phyloP scores from a whole-genome alignment of 2,797 vertebrate species.

The Ptychadena robeensis region DNA sequence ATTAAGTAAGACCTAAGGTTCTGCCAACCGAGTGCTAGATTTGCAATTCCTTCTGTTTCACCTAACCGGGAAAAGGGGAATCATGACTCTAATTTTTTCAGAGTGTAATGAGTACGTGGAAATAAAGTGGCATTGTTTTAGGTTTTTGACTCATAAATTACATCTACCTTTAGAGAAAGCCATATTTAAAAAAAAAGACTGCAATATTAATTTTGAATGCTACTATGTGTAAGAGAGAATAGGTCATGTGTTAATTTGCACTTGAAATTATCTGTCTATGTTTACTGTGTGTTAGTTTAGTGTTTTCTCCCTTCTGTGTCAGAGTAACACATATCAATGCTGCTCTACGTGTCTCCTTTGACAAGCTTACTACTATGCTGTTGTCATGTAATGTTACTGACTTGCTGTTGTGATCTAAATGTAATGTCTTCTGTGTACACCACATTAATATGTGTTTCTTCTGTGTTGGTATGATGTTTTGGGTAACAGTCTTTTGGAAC shows the following conservation, averaged over 20 bases:
- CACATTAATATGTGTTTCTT: slow-evolving; percentile 67
- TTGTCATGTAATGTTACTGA: slow-evolving; percentile 66
- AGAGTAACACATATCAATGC: slow-evolving; percentile 65
- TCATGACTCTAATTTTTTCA: slow-evolving; percentile 59
- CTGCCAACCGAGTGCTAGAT: slow-evolving; percentile 48
- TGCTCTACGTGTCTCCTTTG: slow-evolving; percentile 64
- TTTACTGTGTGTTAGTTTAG: slow-evolving; percentile 65
- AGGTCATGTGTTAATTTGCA: slow-evolving; percentile 64
- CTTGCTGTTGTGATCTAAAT: slow-evolving; percentile 82
- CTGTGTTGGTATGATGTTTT: slow-evolving; percentile 76
- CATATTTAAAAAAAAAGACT: slow-evolving; percentile 76
- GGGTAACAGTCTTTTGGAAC: slow-evolving; percentile 73
- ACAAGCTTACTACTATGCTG: slow-evolving; percentile 67
- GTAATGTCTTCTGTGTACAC: slow-evolving; percentile 78
- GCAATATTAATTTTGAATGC: slow-evolving; percentile 75
- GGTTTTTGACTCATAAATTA: slow-evolving; percentile 65
- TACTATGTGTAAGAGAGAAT: slow-evolving; percentile 65
- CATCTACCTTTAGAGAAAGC: slow-evolving; percentile 79
- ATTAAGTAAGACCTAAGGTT: slow-evolving; percentile 61
- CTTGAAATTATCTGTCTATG: slow-evolving; percentile 68
- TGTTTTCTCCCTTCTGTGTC: slow-evolving; percentile 62
- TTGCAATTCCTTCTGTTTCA: slow-evolving; percentile 63
- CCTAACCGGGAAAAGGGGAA: slow-evolving; percentile 17
- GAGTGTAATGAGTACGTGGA: slow-evolving; percentile 61
- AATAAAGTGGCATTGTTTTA: slow-evolving; percentile 64